Evolutionary conservation across 1,140 invertebrate species (phyloP), one percentile per base, ranked within the genome.

Genomic region (Lepidurus arcticus): DNA sequence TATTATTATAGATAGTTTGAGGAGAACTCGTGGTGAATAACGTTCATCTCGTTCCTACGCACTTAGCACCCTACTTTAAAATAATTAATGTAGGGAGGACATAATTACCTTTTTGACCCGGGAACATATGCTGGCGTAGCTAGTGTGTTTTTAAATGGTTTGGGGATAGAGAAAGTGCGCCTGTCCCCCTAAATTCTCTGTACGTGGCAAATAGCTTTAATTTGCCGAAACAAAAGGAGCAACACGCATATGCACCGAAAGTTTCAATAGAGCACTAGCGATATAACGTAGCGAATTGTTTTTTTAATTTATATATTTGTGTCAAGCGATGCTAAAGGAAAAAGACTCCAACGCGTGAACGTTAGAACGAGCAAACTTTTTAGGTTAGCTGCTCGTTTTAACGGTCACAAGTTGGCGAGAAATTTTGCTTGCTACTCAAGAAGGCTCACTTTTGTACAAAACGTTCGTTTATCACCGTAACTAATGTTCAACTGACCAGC

Each of bases 181-280:
- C 53, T 65, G 53, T 21, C n/a, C 53, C 53, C 21, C 21, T 65
- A 21, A 65, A 21, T 65, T 16, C 53, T 21, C 16, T 65, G 53
- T 65, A 65, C 53, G 53, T 65, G 53, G 53, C 53, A 65, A 65
- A 65, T 65, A n/a, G 53, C 53, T 65, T 65, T 65, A 65, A 65
- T 65, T 21, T 65, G 21, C 53, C 53, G 53, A 65, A 65, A 65
- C 53, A 65, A 65, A 65, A 65, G 53, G 3, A 65, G n/a, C 53
- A 65, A 65, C 53, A 65, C 53, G 53, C 53, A 65, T 65, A 7
- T 65, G 53, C 53, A 65, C 53, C 53, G 53, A 65, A 65, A 7
- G 53, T 65, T 65, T 65, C 7, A 65, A n/a, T 65, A 16, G 16
- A 65, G n/a, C 53, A 65, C 16, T 16, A 65, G 53, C 13, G 53